Base-by-base conservation (phyloP, 64 coral and sea anemone species). In the Pocillopora damicornis region DNA sequence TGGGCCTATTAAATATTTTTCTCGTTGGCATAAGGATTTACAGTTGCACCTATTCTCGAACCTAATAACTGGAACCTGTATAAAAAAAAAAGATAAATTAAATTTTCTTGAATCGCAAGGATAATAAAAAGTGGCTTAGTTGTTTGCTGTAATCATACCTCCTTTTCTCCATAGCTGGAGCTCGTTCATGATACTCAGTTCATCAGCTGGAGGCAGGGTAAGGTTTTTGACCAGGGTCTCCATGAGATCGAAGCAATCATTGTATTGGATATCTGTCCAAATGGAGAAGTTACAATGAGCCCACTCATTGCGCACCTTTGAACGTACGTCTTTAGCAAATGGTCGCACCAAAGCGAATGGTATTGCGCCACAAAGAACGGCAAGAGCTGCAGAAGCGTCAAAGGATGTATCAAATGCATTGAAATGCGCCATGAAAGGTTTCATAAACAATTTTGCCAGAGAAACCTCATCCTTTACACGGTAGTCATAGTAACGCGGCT, bases 271-370 rank as follows among this genome's bases (percentile, higher is more conserved):
- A 11, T 58, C 60, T 14, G 60, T 76, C 91, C 91, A 93, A 16
- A 0, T 38, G 17, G 73, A 58, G 42, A 93, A 93, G 73, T 93
- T 87, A 36, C 91, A 93, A 59, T 93, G 91, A 16, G 77, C 91
- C 91, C 91, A 93, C 15, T 93, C 91, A 61, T 93, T 93, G 15
- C 91, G 73, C 16, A 93, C 91, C 18, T 73, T 69, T 15, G 65
- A 79, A 6, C 86, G 22, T 13, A 93, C 86, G 77, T 88, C 79
- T 74, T 76, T 63, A 12, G 91, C 86, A 10, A 75, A 66, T 15
- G 11, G 20, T 84, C 83, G 76, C 4, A 83, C 37, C 63, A 25
- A 37, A 66, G 86, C 30, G 64, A 93, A 93, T 9, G 68, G 59
- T 26, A 77, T 82, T 11, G 78, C 60, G 13, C 69, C 58, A 5